Percentiles rank a stretch among this genome's conserved stretches.
phyloP scores from a whole-genome alignment of 2,888 invertebrate genomes.

The Nyleta sp. region DNA sequence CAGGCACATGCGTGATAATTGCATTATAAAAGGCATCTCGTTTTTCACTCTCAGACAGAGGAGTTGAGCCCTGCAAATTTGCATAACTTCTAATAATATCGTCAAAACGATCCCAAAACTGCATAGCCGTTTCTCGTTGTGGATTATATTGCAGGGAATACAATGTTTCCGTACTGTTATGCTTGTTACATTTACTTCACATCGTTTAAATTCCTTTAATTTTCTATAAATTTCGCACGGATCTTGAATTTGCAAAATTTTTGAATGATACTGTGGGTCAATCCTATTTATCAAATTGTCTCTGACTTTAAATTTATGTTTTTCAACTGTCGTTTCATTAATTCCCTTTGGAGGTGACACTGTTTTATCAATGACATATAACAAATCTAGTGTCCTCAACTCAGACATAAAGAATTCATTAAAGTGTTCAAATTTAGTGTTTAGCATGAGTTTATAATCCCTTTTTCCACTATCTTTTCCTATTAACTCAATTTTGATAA shows the following conservation, averaged over 20 bases:
- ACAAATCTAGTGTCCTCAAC: slow-evolving; percentile 40
- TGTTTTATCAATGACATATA: slow-evolving; percentile 46
- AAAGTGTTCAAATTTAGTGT: slow-evolving; percentile 61
- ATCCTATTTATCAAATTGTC: slow-evolving; percentile 4
- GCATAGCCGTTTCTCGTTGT: slow-evolving; percentile 49
- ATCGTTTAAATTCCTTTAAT: slow-evolving; percentile 11
- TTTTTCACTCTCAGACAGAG: slow-evolving; percentile 62
- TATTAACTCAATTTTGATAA: slow-evolving; percentile 6
- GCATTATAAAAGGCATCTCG: slow-evolving; percentile 14
- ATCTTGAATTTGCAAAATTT: slow-evolving; percentile 6
- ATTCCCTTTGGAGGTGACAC: background rate
- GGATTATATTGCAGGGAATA: slow-evolving; percentile 58
- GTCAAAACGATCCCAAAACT: slow-evolving; percentile 60
- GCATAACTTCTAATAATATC: slow-evolving; percentile 57
- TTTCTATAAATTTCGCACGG: background rate
- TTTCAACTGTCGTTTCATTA: slow-evolving; percentile 20
- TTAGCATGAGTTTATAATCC: slow-evolving; percentile 47
- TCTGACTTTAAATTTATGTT: slow-evolving; percentile 3
- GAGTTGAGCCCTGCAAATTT: slow-evolving; percentile 48
- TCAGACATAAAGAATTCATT: slow-evolving; percentile 54
- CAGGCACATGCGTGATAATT: background rate
- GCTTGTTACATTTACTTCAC: slow-evolving; percentile 57
- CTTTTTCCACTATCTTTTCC: slow-evolving; percentile 34
- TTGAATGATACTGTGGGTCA: background rate
- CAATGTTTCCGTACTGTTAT: slow-evolving; percentile 51